These are phyloP conservation scores for Chiroxiphia lanceolata DNA, from an alignment of 2,797 vertebrate species.

Conservation along the genomic window DNA sequence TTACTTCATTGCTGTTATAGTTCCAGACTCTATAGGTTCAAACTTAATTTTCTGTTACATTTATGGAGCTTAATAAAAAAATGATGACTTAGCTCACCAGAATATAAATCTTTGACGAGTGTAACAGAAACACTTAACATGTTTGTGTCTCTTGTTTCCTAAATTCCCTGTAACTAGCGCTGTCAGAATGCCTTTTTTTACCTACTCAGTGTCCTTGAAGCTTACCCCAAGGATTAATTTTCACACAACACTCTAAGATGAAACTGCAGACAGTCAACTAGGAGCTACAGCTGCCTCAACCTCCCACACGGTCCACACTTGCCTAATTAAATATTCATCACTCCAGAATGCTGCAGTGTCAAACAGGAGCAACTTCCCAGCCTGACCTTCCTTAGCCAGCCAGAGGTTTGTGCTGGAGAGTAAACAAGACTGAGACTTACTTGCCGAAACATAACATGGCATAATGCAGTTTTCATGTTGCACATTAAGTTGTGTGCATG, in stretches of 20 bases:
- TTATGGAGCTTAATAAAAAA: neutral
- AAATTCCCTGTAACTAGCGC: neutral
- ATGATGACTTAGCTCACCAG: neutral
- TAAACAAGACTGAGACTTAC: neutral
- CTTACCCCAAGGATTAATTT: slow-evolving; percentile 54
- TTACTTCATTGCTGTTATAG: neutral
- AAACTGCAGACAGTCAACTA: slow-evolving; percentile 47
- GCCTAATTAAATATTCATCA: slow-evolving; percentile 78
- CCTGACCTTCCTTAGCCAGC: slow-evolving; percentile 65
- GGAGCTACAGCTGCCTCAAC: slow-evolving; percentile 32
- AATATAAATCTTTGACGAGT: neutral
- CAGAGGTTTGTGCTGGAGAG: neutral
- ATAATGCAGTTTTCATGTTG: slow-evolving; percentile 58
- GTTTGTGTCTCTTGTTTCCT: neutral
- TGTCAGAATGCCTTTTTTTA: neutral
- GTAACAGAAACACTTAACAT: neutral
- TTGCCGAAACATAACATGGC: neutral
- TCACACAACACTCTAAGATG: slow-evolving; percentile 48
- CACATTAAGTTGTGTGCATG: neutral
- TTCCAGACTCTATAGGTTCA: neutral
- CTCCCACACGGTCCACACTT: neutral
- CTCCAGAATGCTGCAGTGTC: slow-evolving; percentile 32
- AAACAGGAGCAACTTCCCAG: slow-evolving; percentile 41
- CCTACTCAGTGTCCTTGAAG: slow-evolving; percentile 66
- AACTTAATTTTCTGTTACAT: neutral